These are phyloP conservation scores for Philotrypesis tridentata DNA, from an alignment of 1,140 invertebrate genomes.

Conservation along the genomic window DNA sequence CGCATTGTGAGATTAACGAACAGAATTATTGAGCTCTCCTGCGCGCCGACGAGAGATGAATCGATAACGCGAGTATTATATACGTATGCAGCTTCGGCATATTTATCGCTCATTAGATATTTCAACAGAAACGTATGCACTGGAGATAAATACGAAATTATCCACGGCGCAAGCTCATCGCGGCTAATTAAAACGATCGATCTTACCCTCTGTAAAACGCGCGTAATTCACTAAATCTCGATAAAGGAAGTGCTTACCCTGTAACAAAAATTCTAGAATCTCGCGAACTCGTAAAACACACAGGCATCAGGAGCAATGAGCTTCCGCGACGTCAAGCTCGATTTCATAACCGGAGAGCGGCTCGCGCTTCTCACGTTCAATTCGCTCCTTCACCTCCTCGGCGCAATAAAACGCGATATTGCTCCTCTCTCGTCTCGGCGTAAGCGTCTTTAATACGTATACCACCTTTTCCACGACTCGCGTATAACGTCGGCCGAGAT, in stretches of 20 bases:
- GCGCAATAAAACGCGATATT: neutral
- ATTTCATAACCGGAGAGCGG: neutral
- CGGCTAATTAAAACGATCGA: too few relatives aligned
- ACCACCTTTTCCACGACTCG: neutral
- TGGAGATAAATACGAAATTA: too few relatives aligned
- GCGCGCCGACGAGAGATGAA: too few relatives aligned
- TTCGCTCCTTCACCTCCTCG: neutral
- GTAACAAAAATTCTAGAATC: neutral
- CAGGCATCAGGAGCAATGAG: neutral
- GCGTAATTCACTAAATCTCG: too few relatives aligned
- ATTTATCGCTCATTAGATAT: too few relatives aligned
- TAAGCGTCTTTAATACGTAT: neutral
- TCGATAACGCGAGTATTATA: too few relatives aligned
- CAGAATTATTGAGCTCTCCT: neutral
- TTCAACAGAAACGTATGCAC: too few relatives aligned
- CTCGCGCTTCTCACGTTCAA: neutral
- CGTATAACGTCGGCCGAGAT: neutral
- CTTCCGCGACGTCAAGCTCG: neutral
- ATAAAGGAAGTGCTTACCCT: neutral
- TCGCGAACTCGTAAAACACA: neutral
- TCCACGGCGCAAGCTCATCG: too few relatives aligned
- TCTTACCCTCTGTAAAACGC: too few relatives aligned
- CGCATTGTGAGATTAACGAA: neutral
- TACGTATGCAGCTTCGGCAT: too few relatives aligned
- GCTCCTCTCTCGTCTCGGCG: neutral